These are phyloP conservation scores for Beaufortia kweichowensis DNA, from an alignment of 2,113 vertebrate species.

Conservation along the genomic window DNA sequence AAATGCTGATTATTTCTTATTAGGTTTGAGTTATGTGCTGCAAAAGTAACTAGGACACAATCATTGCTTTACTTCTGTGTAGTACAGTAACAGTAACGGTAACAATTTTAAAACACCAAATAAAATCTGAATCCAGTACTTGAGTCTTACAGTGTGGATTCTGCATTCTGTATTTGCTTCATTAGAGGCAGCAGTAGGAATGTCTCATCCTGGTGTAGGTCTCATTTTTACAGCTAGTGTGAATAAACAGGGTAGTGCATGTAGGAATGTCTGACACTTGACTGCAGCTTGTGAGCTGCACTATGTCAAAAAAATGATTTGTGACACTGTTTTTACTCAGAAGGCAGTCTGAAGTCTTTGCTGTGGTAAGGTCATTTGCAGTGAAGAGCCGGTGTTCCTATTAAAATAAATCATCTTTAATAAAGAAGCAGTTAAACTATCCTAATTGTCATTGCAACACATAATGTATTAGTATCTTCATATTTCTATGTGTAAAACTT, in stretches of 20 bases:
- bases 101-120: too few species aligned
- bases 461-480: too few species aligned
- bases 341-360: neutral
- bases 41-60: too few species aligned
- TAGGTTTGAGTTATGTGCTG: too few species aligned
- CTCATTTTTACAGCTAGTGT: conserved; percentile 46
- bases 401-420: too few species aligned
- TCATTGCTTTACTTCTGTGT: too few species aligned
- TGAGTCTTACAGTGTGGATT: neutral
- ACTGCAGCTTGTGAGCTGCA: conserved; percentile 43
- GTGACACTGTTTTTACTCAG: conserved; percentile 31
- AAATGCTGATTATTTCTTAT: too few species aligned
- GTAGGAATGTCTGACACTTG: conserved; percentile 44
- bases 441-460: too few species aligned
- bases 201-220: conserved; percentile 51
- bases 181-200: conserved; percentile 55
- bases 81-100: too few species aligned
- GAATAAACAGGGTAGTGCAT: conserved; percentile 34
- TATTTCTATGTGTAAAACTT: too few species aligned
- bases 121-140: too few species aligned
- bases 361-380: neutral
- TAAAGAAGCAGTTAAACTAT: too few species aligned
- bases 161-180: conserved; percentile 40
- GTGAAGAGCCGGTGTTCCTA: neutral
- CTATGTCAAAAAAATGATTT: conserved; percentile 48